Evolutionary conservation across 2,113 vertebrate species (phyloP).

Genomic region (Equus przewalskii): DNA sequence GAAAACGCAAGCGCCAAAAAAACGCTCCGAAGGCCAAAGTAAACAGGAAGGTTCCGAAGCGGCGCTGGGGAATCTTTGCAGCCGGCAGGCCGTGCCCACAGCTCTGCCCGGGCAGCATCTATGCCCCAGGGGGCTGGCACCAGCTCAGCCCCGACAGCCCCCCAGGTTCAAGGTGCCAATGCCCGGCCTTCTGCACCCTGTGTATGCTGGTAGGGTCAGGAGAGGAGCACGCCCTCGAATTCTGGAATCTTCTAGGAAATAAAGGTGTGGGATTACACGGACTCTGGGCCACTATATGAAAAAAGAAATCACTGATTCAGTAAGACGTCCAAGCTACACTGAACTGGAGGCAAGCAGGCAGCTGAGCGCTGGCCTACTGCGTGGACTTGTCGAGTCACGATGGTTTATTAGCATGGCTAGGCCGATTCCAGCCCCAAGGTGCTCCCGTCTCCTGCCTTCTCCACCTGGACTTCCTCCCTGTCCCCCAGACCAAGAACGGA

Average conservation of each 20-base stretch:
- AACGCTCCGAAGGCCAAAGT: slow-evolving; percentile 49
- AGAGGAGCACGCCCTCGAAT: not conserved
- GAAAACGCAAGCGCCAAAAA: slow-evolving; percentile 4
- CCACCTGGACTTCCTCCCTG: not conserved
- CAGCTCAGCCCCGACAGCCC: slow-evolving; percentile 6
- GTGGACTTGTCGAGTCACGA: not conserved
- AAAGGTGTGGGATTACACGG: not conserved
- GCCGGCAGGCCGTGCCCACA: not conserved
- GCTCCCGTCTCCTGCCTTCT: not conserved
- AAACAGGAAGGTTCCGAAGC: slow-evolving; percentile 71
- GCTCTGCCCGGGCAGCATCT: not conserved
- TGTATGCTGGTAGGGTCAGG: accelerated
- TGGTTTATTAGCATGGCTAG: not conserved
- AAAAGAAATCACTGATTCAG: not conserved
- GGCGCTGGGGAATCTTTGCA: not conserved
- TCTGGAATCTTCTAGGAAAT: not conserved
- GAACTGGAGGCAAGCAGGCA: not conserved
- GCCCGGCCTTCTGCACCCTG: not conserved
- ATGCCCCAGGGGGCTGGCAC: not conserved
- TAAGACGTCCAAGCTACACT: not conserved
- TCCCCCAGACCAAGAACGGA: not conserved
- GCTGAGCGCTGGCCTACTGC: not conserved
- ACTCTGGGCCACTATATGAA: not conserved
- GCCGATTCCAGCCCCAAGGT: not conserved
- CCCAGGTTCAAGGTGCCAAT: not conserved